phyloP scores from a whole-genome alignment of 1,140 invertebrate species.

The Fopius arisanus region DNA sequence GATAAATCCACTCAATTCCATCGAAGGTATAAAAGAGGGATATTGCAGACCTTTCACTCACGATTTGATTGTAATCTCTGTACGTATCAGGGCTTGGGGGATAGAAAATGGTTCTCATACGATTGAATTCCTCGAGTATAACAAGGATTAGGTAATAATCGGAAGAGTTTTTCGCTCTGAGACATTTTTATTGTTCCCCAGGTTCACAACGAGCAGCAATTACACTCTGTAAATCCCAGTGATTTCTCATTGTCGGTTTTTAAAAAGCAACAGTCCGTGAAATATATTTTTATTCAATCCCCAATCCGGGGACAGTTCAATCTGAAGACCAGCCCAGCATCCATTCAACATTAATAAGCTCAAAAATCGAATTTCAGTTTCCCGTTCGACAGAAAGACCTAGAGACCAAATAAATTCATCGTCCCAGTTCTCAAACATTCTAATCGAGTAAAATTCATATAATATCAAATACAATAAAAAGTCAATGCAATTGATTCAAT shows the following conservation, averaged over 20 bases:
- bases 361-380: too few relatives aligned
- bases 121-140: constrained; percentile 46
- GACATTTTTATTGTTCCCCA: constrained; percentile 8
- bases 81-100: constrained; percentile 34
- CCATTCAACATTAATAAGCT: too few relatives aligned
- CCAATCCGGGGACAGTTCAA: neutral
- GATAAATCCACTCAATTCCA: neutral
- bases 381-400: too few relatives aligned
- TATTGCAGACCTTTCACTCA: constrained; percentile 42
- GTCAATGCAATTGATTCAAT: too few relatives aligned
- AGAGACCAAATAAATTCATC: neutral
- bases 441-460: too few relatives aligned
- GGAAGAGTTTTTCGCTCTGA: constrained; percentile 24
- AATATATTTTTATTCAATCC: too few relatives aligned
- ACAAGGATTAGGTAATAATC: constrained; percentile 37
- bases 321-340: too few relatives aligned
- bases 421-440: neutral
- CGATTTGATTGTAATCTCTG: constrained; percentile 34
- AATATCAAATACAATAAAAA: too few relatives aligned
- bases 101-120: constrained; percentile 22
- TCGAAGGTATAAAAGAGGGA: constrained; percentile 35
- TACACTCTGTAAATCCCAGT: neutral
- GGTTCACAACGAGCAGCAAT: neutral
- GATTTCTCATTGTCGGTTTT: constrained; percentile 14
- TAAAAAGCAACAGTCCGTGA: too few relatives aligned